These are phyloP conservation scores for Lepilemur ruficaudatus DNA, from an alignment of 2,797 vertebrate genomes.

Conservation along the genomic window DNA sequence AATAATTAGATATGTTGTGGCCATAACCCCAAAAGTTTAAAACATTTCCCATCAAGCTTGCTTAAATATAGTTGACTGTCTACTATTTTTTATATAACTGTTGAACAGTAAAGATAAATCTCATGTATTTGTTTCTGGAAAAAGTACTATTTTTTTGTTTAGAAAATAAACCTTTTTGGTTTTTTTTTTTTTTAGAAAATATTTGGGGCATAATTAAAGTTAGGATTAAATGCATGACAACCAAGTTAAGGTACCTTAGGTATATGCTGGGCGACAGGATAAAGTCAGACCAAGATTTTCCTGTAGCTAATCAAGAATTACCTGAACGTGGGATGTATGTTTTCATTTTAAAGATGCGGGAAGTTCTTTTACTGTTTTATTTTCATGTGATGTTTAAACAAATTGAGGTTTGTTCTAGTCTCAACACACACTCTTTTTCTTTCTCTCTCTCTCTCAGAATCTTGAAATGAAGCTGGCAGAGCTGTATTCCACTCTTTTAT, in stretches of 20 bases:
- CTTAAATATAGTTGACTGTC: not conserved
- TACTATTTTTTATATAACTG: not conserved
- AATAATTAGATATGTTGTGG: not conserved
- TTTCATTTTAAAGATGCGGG: not conserved
- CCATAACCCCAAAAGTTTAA: not conserved
- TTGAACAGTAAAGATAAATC: not conserved
- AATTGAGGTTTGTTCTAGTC: constrained; percentile 33
- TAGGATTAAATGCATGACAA: not conserved
- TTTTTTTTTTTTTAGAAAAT: not conserved
- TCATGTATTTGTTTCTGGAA: not conserved
- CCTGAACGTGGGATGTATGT: not conserved
- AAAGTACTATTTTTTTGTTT: not conserved
- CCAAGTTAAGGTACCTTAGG: not conserved
- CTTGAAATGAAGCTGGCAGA: constrained; percentile 28
- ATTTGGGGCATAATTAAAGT: not conserved
- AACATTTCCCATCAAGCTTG: not conserved
- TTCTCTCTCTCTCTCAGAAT: not conserved
- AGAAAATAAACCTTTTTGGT: not conserved
- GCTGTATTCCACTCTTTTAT: not conserved
- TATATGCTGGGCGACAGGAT: not conserved
- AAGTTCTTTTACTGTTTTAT: not conserved
- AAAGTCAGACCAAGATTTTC: not conserved
- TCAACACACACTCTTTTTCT: not conserved
- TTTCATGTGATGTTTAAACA: not conserved
- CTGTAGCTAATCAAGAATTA: not conserved